A percentile compares a stretch with the other conserved stretches of the same genome.
Conservation (phyloP, 2,797 vertebrate species). For the Alcedo quadribrachys region DNA sequence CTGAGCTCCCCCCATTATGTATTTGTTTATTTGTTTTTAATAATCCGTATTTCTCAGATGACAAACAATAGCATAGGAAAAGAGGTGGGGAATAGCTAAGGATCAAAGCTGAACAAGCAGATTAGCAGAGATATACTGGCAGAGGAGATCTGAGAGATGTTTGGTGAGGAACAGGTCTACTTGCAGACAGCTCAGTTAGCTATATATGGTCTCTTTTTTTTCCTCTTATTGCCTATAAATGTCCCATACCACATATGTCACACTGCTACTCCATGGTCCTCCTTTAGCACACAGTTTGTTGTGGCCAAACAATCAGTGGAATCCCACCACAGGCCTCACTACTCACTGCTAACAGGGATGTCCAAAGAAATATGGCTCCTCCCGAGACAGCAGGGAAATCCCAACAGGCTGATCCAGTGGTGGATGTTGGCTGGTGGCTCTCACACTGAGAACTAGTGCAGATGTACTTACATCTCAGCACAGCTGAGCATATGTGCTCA, state of each 20-base stretch:
- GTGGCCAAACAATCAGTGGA: background rate
- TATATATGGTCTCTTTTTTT: background rate
- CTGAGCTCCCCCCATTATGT: accelerated
- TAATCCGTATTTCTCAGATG: background rate
- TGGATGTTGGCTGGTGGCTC: background rate
- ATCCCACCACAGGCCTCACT: background rate
- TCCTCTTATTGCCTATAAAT: background rate
- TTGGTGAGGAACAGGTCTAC: background rate
- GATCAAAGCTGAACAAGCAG: background rate
- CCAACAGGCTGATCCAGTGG: background rate
- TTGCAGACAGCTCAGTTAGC: background rate
- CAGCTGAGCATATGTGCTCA: background rate
- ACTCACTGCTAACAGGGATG: background rate
- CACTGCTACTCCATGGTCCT: background rate
- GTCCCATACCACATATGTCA: accelerated
- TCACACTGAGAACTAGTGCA: background rate
- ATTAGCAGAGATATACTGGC: background rate
- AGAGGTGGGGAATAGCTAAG: background rate
- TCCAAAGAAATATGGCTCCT: background rate
- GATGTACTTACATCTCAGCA: background rate
- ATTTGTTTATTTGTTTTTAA: background rate
- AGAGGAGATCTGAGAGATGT: background rate
- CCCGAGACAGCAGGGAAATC: background rate
- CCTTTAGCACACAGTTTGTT: background rate
- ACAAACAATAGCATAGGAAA: background rate